phyloP scores from a whole-genome alignment of 2,888 invertebrate species.

The Invenusta paracnida region DNA sequence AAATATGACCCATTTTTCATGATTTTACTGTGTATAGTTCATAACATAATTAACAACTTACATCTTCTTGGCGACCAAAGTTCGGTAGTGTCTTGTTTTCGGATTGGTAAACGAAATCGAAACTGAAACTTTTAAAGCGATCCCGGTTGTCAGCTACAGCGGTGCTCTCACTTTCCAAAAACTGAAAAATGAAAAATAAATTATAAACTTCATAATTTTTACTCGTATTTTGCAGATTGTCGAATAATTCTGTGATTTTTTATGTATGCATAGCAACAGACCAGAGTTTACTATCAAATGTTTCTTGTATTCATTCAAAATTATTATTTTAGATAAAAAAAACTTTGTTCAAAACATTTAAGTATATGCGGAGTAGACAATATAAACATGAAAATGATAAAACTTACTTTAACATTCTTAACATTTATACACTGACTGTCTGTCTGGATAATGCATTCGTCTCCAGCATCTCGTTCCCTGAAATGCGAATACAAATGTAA shows the following conservation, averaged over 20 bases:
- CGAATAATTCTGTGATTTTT: background rate
- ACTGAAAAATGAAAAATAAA: background rate
- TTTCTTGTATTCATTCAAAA: background rate
- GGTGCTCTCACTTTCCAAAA: conserved; percentile 49
- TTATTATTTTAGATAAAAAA: too few species aligned
- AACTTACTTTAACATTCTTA: conserved; percentile 20
- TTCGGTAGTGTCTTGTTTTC: background rate
- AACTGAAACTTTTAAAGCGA: conserved; percentile 55
- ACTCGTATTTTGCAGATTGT: background rate
- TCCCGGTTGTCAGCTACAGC: conserved; percentile 54
- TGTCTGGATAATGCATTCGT: conserved; percentile 3
- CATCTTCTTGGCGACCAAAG: background rate
- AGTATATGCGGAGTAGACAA: too few species aligned
- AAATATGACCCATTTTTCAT: too few species aligned
- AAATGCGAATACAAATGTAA: background rate
- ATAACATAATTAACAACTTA: too few species aligned
- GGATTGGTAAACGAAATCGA: conserved; percentile 55
- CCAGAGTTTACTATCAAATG: too few species aligned
- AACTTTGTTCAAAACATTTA: too few species aligned
- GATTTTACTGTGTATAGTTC: too few species aligned
- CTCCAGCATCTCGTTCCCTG: conserved; percentile 23
- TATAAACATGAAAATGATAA: too few species aligned
- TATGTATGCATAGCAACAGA: too few species aligned
- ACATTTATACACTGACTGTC: background rate
- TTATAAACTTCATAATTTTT: too few species aligned